A percentile compares a stretch with the other conserved stretches of the same genome.
Conservation (phyloP, 2,113 vertebrate species). For the Phalacrocorax pelagicus region DNA sequence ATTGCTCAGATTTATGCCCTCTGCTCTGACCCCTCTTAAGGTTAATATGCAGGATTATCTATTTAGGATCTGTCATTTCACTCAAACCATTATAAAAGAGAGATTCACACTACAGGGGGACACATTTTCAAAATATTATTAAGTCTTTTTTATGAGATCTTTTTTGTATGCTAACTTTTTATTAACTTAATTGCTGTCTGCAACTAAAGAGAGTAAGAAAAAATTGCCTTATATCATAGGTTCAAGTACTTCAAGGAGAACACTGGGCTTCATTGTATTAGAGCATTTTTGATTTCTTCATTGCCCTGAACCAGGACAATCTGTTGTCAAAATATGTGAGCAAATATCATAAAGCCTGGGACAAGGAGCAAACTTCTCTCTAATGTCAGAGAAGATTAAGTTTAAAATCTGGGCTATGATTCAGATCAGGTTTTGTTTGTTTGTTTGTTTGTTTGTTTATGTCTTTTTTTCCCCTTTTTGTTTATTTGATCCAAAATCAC, state of each 20-base stretch:
- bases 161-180: slow-evolving; percentile 12
- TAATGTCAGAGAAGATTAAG: background rate
- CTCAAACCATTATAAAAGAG: background rate
- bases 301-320: background rate
- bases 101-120: background rate
- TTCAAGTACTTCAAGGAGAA: slow-evolving; percentile 5
- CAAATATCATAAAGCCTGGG: background rate
- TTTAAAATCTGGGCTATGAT: background rate
- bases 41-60: background rate
- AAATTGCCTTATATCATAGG: background rate
- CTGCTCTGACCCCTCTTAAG: background rate
- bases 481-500: slow-evolving; percentile 10
- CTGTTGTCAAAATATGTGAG: slow-evolving; percentile 36
- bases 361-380: background rate
- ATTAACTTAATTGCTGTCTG: slow-evolving; percentile 20
- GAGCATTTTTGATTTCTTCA: background rate
- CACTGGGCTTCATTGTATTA: background rate
- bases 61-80: slow-evolving; percentile 22
- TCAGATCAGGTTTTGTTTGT: background rate
- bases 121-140: slow-evolving; percentile 7
- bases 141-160: background rate
- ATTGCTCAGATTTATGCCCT: background rate
- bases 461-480: background rate
- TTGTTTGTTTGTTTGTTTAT: background rate
- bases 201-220: slow-evolving; percentile 5